Evolutionary conservation across 2,797 vertebrate genomes (phyloP), one percentile per base, ranked within the genome.

Genomic region (Lagodon rhomboides): DNA sequence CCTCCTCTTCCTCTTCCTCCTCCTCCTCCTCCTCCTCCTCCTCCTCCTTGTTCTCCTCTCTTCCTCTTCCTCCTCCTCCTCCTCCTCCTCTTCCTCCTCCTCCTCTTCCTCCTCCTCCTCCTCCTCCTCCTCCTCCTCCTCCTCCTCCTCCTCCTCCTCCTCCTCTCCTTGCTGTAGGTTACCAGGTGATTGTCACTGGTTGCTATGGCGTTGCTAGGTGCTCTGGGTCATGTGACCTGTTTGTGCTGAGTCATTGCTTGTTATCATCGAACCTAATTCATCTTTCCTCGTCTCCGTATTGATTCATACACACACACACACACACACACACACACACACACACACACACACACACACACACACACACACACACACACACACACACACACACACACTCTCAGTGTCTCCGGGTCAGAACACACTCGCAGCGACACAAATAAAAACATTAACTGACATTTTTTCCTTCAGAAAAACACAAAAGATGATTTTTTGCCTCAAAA

Each of bases 231-330:
- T 53, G 56, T 87, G 83, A 78, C 60, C 5, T 7, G 54, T 72
- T 72, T 72, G n/a, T 73, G 78, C 75, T 53, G 74, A 88, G 75
- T 88, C 86, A 83, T 20, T 27, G 70, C 58, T 12, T 59, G 18
- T 4, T 8, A 4, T 59, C 73, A 50, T 27, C 23, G 46, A 5
- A 3, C 2, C 13, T 54, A 20, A 30, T 38, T 55, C 11, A 41
- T 43, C 8, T 59, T 13, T 49, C 2, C 25, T 8, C 41, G 54
- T 27, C n/a, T 41, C 2, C 4, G 8, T n/a, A 25, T 50, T 66
- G 34, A 67, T 64, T 16, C 1, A 61, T n/a, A n/a, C n/a, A n/a
- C n/a, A n/a, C n/a, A n/a, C n/a, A n/a, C 54, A 30, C 46, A 13
- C 20, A 50, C 68, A 50, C n/a, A 51, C 9, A 51, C 8, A 60